Percentiles rank a stretch among this genome's conserved stretches.
phyloP scores from a whole-genome alignment of 2,888 invertebrate genomes.

The Alviniconcha strummeri region DNA sequence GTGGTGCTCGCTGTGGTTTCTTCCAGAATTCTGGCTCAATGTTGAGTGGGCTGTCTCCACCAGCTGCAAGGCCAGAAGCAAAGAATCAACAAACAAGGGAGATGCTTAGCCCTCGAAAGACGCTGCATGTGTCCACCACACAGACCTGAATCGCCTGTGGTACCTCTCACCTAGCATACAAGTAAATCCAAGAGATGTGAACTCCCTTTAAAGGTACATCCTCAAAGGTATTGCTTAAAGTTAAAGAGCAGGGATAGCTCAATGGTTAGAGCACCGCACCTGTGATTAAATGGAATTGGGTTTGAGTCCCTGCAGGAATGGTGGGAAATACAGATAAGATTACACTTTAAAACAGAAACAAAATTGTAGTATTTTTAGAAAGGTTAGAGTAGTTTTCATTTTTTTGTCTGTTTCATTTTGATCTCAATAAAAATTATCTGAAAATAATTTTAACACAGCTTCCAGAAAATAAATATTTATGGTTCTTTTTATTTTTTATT shows the following conservation, averaged over 20 bases:
- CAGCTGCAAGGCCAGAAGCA: not conserved
- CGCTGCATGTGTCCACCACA: not conserved
- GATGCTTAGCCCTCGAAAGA: not conserved
- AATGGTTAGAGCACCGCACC: not conserved
- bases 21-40: conserved; percentile 17
- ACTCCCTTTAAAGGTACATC: not conserved
- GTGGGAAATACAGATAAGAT: no score
- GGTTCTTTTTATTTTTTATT: no score
- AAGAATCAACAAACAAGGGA: not conserved
- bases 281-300: no score
- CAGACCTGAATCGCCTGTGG: not conserved
- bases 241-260: not conserved
- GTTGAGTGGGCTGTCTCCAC: conserved; percentile 7
- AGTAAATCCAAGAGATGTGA: not conserved
- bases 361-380: no score
- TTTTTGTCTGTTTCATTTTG: no score
- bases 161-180: no score
- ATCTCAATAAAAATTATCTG: no score
- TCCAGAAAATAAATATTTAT: no score
- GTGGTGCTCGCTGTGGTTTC: not conserved
- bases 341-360: no score
- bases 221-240: not conserved
- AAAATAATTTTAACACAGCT: no score
- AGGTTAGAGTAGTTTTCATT: no score
- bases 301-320: no score